Evolutionary conservation across 2,888 invertebrate genomes (phyloP).

Genomic region (Megastigmus dorsalis): DNA sequence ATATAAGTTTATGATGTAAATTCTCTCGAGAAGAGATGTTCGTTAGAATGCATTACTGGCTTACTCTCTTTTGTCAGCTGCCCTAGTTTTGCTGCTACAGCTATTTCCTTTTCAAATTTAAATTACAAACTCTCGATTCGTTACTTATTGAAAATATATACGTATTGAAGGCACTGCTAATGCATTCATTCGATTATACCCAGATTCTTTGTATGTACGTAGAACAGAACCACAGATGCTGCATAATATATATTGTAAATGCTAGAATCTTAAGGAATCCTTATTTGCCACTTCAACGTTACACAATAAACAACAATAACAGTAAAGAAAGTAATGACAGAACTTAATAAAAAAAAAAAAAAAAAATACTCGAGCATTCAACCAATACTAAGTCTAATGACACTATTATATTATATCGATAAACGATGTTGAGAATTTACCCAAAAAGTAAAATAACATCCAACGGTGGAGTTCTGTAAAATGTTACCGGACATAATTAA

Average conservation of each 20-base stretch:
- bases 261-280: conserved; percentile 1
- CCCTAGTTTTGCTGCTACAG: no score
- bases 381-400: not conserved
- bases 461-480: conserved; percentile 50
- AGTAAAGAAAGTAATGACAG: conserved; percentile 36
- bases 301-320: conserved; percentile 6
- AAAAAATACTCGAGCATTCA: not conserved
- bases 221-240: not conserved
- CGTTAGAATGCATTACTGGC: no score
- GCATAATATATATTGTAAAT: conserved; percentile 12
- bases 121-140: not conserved
- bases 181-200: not conserved
- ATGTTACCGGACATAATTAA: conserved; percentile 35
- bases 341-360: not conserved
- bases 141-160: no score
- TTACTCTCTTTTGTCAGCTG: no score
- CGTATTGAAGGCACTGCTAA: no score
- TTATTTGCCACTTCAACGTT: conserved; percentile 22
- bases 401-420: conserved; percentile 10
- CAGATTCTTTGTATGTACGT: not conserved
- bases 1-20: not conserved
- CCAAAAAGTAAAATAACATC: not conserved
- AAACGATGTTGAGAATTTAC: not conserved
- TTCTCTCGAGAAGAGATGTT: not conserved
- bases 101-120: not conserved